Base-by-base conservation (phyloP, 2,888 invertebrate species). In the Lasioglossum morio region DNA sequence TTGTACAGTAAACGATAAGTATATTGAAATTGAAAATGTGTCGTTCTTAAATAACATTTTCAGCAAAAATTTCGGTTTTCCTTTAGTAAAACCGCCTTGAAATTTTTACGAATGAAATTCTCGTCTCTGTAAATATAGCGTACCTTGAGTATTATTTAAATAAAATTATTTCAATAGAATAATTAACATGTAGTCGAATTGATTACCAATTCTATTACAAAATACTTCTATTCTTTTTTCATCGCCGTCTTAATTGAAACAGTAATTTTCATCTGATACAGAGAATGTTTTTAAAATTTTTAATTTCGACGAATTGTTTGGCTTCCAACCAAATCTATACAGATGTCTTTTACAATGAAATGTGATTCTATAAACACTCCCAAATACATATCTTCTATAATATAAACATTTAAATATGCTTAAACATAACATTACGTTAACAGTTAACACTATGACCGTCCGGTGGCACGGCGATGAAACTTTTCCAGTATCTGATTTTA, bases 1-100 rank as follows among this genome's bases (percentile, higher is more conserved):
- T 89, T 79, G 81, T 83, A 84, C 88, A 72, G 53, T 14, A 72
- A 70, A 82, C 72, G 79, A 80, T 78, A 81, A 70, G 60, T 86
- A 37, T 75, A 81, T 70, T 34, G 14, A 60, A 84, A 60, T 66
- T 46, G 4, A 43, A 43, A 78, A 27, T 30, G 60, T 79, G 46
- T 79, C 30, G 81, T 77, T 84, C 84, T 81, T 82, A 84, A 77
- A 82, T 34, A 70, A 19, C 81, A 82, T 81, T 84, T 78, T 74
- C 60, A 70, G 69, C n/a, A 57, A 82, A 27, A 69, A 46, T n/a
- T 66, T 46, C 16, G 72, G 19, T 34, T 43, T 53, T 40, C 34
- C 30, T 40, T 57, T 40, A 23, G n/a, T 72, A 14, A 63, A 53
- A 40, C 34, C 1, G 8, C 10, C 48, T n/a, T 48, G 23, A 66